Evolutionary conservation across 2,113 vertebrate species (phyloP).

Genomic region (Zonotrichia leucophrys): DNA sequence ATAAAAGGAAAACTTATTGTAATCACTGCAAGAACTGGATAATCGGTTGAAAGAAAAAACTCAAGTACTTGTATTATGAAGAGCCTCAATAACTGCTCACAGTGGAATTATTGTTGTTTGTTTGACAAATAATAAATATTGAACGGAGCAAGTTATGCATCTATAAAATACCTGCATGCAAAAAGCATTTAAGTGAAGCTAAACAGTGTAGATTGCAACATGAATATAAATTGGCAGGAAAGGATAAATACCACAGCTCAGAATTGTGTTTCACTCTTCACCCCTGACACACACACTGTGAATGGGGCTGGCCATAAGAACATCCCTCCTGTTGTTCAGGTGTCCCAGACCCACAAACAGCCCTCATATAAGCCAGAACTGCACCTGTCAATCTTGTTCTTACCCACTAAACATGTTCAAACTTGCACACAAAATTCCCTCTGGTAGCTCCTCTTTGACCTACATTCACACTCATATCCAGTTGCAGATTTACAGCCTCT

Average conservation of each 20-base stretch:
- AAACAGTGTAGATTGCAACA: neutral
- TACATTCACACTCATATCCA: neutral
- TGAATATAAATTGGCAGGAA: neutral
- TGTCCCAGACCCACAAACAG: neutral
- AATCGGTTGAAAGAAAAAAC: neutral
- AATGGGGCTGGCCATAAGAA: fast-evolving
- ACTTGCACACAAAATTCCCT: neutral
- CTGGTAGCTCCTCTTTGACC: neutral
- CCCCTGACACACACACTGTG: fast-evolving
- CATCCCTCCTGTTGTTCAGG: neutral
- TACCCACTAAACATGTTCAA: neutral
- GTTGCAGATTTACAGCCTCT: neutral
- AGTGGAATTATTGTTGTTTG: neutral
- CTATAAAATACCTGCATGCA: neutral
- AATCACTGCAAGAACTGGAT: neutral
- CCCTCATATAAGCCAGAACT: neutral
- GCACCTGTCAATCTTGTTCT: fast-evolving
- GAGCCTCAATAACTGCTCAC: neutral
- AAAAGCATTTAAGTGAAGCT: neutral
- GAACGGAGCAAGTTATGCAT: neutral
- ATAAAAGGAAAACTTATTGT: neutral
- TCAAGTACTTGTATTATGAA: neutral
- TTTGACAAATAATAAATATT: neutral
- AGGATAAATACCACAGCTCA: neutral
- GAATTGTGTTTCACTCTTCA: neutral